These are phyloP conservation scores for Pygoscelis adeliae DNA, from an alignment of 2,113 vertebrate genomes.

Conservation along the genomic window DNA sequence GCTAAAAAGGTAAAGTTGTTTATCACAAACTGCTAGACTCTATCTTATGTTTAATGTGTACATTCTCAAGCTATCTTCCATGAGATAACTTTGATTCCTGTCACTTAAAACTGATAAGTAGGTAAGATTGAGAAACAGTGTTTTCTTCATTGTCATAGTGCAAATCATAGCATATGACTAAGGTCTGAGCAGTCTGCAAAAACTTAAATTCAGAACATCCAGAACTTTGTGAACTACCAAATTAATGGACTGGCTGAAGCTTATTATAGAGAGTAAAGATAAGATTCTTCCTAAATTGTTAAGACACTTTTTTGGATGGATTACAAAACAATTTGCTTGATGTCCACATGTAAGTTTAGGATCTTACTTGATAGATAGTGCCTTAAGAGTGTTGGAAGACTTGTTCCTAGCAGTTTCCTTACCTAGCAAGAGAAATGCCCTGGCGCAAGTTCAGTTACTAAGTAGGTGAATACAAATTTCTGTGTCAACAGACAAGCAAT, in stretches of 20 bases:
- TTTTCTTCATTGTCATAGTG: neutral
- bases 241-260: neutral
- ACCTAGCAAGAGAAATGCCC: neutral
- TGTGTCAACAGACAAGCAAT: neutral
- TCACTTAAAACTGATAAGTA: neutral
- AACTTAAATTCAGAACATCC: neutral
- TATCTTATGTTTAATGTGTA: neutral
- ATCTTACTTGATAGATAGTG: neutral
- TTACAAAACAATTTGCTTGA: neutral
- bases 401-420: neutral
- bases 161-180: neutral
- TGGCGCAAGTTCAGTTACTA: neutral
- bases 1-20: conserved; percentile 86
- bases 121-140: neutral
- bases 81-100: conserved; percentile 12
- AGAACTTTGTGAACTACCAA: neutral
- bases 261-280: neutral
- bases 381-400: neutral
- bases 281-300: neutral
- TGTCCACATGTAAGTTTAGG: neutral
- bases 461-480: neutral
- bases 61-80: neutral
- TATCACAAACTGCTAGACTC: neutral
- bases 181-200: neutral
- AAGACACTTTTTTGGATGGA: neutral